Percentiles rank a stretch among this genome's conserved stretches.
phyloP scores from a whole-genome alignment of 2,113 vertebrate species.

The Lynx canadensis region DNA sequence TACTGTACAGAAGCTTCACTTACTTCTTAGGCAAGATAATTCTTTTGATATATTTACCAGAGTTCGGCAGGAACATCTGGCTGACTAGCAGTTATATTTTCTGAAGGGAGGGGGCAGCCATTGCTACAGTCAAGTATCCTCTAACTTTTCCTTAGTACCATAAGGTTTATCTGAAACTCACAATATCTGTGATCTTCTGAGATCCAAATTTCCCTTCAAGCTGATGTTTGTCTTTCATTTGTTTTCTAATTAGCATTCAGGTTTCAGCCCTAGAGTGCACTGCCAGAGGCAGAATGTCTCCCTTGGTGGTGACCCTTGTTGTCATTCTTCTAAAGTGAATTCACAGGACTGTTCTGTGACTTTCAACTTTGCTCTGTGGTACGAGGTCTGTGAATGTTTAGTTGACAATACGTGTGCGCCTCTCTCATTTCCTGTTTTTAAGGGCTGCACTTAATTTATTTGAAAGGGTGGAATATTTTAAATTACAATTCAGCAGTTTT shows the following conservation, averaged over 20 bases:
- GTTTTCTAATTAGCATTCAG: constrained; percentile 59
- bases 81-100: background rate
- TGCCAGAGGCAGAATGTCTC: background rate
- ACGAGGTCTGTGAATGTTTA: constrained; percentile 45
- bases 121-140: background rate
- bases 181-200: background rate
- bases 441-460: constrained; percentile 73
- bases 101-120: background rate
- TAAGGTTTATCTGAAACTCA: constrained; percentile 40
- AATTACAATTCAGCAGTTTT: constrained; percentile 82
- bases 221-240: constrained; percentile 61
- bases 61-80: constrained; percentile 4
- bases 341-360: background rate
- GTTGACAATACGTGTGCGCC: constrained; percentile 61
- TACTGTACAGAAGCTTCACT: background rate
- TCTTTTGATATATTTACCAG: background rate
- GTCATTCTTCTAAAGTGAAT: constrained; percentile 37
- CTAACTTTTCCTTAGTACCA: background rate
- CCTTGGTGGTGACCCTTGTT: background rate
- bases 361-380: constrained; percentile 42
- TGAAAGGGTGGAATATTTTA: constrained; percentile 79
- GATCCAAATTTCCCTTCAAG: constrained; percentile 52
- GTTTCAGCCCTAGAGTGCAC: background rate
- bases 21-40: background rate
- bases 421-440: constrained; percentile 82